Evolutionary conservation across 1,140 invertebrate genomes (phyloP), one percentile per base, ranked within the genome.

Genomic region (Calephelis nemesis): DNA sequence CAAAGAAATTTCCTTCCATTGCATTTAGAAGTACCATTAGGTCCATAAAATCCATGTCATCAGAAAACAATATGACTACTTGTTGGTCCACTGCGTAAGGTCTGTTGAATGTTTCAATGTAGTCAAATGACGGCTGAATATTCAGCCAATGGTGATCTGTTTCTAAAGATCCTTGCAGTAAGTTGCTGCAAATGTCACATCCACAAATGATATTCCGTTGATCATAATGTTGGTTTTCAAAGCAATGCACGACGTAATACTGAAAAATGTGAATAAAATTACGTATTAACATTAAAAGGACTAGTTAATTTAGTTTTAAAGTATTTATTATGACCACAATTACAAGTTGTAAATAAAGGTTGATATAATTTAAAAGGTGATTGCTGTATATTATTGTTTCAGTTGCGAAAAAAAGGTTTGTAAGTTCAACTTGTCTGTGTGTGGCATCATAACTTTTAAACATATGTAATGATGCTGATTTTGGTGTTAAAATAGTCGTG

Each of bases 21-120:
- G 54, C 15, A 11, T 60, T 40, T 4, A 60, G 19, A 60, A 60
- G 11, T 39, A 40, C 30, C 30, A 60, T 60, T 12, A 60, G 39
- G 39, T 60, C 54, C 11, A 60, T 39, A 40, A 60, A 60, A 7
- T 60, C 58, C 1, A 60, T n/a, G 30, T 60, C 30, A n/a, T 60
- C 58, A 13, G 12, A 11, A 39, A 40, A n/a, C 13, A 60, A n/a
- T 42, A 60, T 30, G 39, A 60, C 30, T 60, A 60, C 7, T 40
- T 42, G 30, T 40, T 60, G 42, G 0, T 45, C 42, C 3, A 45
- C 39, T 60, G 12, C 12, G 10, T 7, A 39, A n/a, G 58, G 58
- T 60, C 30, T 40, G 39, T 3, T 42, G 58, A 39, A 60, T 60
- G 39, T n/a, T 60, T n/a, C 11, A 39, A 60, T 58, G 5, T 45